A percentile compares a stretch with the other conserved stretches of the same genome.
Evolutionary conservation across 2,888 invertebrate species (phyloP).

Genomic region (Brachyptera risi): DNA sequence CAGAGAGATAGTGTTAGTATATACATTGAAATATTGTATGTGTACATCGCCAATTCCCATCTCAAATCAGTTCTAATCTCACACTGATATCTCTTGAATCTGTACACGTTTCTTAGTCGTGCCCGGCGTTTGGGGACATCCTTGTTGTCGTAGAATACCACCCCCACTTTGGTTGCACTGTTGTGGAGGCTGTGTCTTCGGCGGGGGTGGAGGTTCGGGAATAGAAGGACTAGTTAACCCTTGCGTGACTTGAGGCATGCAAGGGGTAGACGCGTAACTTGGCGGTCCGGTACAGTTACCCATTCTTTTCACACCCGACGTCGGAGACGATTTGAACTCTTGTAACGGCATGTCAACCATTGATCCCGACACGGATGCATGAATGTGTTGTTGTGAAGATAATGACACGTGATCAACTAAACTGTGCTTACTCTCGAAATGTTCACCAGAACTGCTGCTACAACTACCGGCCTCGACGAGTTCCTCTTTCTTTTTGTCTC

Average conservation of each 20-base stretch:
- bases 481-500: constrained; percentile 73
- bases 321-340: constrained; percentile 57
- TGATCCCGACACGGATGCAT: constrained; percentile 38
- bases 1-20: constrained; percentile 1
- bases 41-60: not conserved
- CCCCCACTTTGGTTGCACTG: constrained; percentile 45
- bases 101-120: constrained; percentile 86
- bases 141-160: constrained; percentile 59
- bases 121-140: constrained; percentile 63
- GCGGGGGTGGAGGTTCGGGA: constrained; percentile 61
- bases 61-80: constrained; percentile 46
- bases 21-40: not conserved
- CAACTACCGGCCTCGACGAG: constrained; percentile 68
- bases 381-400: constrained; percentile 34
- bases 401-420: constrained; percentile 58
- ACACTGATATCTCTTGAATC: constrained; percentile 90
- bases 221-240: constrained; percentile 44
- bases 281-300: constrained; percentile 35
- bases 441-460: constrained; percentile 55
- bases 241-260: constrained; percentile 9
- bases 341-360: constrained; percentile 60
- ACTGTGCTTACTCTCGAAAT: constrained; percentile 51
- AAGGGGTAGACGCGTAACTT: constrained; percentile 18
- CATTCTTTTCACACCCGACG: constrained; percentile 41
- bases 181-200: constrained; percentile 50